Evolutionary conservation across 2,113 vertebrate species (phyloP).

Genomic region (Macrotis lagotis): DNA sequence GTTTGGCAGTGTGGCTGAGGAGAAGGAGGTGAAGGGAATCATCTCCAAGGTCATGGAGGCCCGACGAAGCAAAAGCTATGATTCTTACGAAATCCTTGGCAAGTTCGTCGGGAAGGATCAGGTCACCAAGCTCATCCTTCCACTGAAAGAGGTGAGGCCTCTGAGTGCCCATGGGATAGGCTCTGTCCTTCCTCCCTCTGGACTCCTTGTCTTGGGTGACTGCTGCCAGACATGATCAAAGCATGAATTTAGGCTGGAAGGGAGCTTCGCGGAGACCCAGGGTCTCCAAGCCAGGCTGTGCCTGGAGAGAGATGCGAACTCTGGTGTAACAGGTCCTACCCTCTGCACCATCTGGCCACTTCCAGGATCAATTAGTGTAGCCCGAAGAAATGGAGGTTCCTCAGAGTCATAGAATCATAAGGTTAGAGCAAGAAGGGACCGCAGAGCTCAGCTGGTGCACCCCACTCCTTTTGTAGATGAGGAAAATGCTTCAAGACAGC

Average conservation of each 20-base stretch:
- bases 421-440: neutral
- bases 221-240: too few relatives aligned
- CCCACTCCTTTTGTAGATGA: neutral
- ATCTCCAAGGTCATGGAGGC: conserved; percentile 98
- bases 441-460: neutral
- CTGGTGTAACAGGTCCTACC: neutral
- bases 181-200: neutral
- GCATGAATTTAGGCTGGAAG: too few relatives aligned
- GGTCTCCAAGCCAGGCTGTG: neutral
- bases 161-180: too few relatives aligned
- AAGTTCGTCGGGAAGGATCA: conserved; percentile 91
- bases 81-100: conserved; percentile 95
- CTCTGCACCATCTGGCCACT: neutral
- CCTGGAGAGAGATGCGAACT: neutral
- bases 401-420: neutral
- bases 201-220: neutral
- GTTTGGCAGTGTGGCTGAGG: conserved; percentile 93
- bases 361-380: neutral
- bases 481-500: neutral
- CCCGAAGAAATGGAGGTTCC: too few relatives aligned
- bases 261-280: neutral
- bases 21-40: conserved; percentile 97
- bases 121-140: conserved; percentile 91
- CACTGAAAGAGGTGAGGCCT: conserved; percentile 93
- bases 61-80: conserved; percentile 94